These are phyloP conservation scores for Forbesichthys agassizii DNA, from an alignment of 2,113 vertebrate species.

Conservation along the genomic window DNA sequence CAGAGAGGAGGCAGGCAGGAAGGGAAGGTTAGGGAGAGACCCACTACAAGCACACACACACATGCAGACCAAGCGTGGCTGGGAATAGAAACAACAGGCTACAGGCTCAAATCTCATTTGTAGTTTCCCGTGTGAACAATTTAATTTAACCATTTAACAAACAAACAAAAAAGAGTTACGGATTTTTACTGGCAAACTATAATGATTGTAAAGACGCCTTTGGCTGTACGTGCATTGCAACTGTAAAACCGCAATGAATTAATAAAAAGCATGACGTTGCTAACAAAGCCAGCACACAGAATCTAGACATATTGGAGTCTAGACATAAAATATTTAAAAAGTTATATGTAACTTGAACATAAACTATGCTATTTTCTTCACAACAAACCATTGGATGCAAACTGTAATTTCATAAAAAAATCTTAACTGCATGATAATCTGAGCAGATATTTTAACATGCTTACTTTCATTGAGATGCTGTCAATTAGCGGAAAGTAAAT, in stretches of 20 bases:
- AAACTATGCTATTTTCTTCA: too few relatives aligned
- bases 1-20: constrained; percentile 42
- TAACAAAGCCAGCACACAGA: too few relatives aligned
- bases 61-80: neutral
- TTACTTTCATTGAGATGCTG: neutral
- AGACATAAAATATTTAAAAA: too few relatives aligned
- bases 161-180: constrained; percentile 2
- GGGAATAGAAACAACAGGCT: neutral
- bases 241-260: too few relatives aligned
- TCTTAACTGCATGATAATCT: too few relatives aligned
- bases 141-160: neutral
- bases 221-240: neutral
- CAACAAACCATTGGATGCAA: too few relatives aligned
- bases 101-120: neutral
- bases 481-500: neutral
- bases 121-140: constrained; percentile 37
- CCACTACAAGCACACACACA: neutral
- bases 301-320: too few relatives aligned
- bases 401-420: too few relatives aligned
- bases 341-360: too few relatives aligned
- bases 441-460: neutral
- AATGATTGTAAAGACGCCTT: constrained; percentile 39
- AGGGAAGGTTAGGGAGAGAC: constrained; percentile 4
- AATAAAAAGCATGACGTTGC: too few relatives aligned
- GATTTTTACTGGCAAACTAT: constrained; percentile 57